phyloP scores from a whole-genome alignment of 1,140 invertebrate genomes.

The Drosophila mojavensis region DNA sequence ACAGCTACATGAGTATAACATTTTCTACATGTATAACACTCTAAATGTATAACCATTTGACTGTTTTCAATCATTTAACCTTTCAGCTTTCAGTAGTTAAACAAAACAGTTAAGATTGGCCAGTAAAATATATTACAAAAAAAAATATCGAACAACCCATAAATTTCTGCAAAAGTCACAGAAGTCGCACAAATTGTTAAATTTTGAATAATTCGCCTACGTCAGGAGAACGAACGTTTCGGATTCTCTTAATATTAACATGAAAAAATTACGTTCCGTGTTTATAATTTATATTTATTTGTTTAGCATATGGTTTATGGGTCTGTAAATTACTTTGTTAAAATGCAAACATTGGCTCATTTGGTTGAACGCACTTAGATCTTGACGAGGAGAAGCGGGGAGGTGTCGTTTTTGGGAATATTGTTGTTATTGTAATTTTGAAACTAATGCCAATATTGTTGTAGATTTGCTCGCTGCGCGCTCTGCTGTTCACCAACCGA shows the following conservation, averaged over 20 bases:
- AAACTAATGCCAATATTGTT: conserved; percentile 20
- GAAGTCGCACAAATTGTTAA: background rate
- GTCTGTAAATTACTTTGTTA: conserved; percentile 31
- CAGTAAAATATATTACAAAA: background rate
- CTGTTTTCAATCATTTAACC: no score
- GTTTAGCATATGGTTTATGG: background rate
- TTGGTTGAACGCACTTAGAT: conserved; percentile 32
- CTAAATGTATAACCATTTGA: no score
- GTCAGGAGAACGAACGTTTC: conserved; percentile 23
- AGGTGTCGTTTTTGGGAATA: background rate
- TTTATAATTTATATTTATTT: background rate
- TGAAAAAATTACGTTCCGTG: background rate
- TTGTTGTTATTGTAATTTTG: conserved; percentile 4
- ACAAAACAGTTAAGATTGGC: background rate
- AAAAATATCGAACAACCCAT: no score
- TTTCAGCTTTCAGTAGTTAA: no score
- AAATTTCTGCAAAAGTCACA: background rate
- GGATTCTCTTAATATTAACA: conserved; percentile 3
- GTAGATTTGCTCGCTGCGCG: conserved; percentile 17
- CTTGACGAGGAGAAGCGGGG: conserved; percentile 5
- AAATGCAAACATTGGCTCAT: background rate
- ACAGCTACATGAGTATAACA: background rate
- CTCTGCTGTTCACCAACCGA: conserved; percentile 67
- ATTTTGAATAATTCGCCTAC: conserved; percentile 33
- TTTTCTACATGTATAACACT: no score